Evolutionary conservation across 53 echinoderm and acorn worm genomes (phyloP).

Genomic region (Astropecten irregularis): DNA sequence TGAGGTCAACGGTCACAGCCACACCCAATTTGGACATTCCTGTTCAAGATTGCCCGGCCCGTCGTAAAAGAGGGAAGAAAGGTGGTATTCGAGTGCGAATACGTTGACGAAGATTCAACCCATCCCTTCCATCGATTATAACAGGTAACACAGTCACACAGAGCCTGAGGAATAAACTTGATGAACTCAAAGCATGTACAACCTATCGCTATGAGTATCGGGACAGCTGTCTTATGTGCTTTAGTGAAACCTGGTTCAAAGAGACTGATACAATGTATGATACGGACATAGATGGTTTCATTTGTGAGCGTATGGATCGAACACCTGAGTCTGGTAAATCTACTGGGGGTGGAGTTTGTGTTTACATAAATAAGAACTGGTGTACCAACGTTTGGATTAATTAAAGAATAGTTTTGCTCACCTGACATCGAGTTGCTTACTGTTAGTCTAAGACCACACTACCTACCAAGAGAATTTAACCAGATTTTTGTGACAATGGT

Average conservation of each 20-base stretch:
- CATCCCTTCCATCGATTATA: not conserved
- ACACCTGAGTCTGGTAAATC: conserved; percentile 49
- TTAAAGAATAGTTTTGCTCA: conserved; percentile 37
- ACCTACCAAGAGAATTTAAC: conserved; percentile 53
- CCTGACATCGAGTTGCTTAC: conserved; percentile 62
- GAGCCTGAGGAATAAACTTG: not conserved
- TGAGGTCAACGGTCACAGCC: not conserved
- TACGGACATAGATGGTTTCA: conserved; percentile 13
- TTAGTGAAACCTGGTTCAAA: no score
- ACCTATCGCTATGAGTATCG: not conserved
- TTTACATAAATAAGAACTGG: conserved; percentile 59
- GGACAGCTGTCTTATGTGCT: not conserved
- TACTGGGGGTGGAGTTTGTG: conserved; percentile 50
- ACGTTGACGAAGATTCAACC: conserved; percentile 8
- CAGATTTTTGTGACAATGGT: conserved; percentile 56
- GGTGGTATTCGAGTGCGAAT: not conserved
- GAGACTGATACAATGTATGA: not conserved
- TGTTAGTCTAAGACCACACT: conserved; percentile 50
- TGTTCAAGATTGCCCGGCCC: not conserved
- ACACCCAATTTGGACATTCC: not conserved
- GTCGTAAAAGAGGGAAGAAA: not conserved
- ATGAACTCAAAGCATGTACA: not conserved
- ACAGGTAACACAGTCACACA: not conserved
- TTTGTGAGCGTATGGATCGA: conserved; percentile 24
- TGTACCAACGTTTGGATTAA: conserved; percentile 45